Evolutionary conservation across 2,888 invertebrate species (phyloP), one percentile per base, ranked within the genome.

Genomic region (Lasioglossum villosulum): DNA sequence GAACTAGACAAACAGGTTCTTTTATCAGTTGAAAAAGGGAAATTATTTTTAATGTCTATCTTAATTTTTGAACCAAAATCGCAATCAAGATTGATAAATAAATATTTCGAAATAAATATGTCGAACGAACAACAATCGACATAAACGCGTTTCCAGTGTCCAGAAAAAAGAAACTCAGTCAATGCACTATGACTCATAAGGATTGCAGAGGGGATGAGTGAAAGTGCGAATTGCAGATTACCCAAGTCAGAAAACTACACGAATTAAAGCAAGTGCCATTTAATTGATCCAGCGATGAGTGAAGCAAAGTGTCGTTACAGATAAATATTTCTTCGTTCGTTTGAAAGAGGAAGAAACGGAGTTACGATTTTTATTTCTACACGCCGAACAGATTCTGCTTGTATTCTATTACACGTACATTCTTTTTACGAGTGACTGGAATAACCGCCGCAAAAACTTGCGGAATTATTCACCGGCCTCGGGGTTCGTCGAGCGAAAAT

Each of bases 401-500:
- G 63, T 63, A 2, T 30, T 75, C 70, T 63, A 37, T 68, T 68
- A 70, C 70, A n/a, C 70, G 70, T 70, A 91, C 92, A 92, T 92
- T 89, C 90, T 78, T 93, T 93, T 93, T 93, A 94, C 92, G 93
- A 93, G 92, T 90, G 89, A 89, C 83, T 88, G 80, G 88, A 91
- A 90, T 90, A 92, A 92, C 91, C 92, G 90, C 83, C 80, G 86
- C 88, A 89, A 88, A 84, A 87, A 86, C 86, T 85, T 89, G 78
- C 83, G 37, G 78, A 74, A 83, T 90, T 88, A 83, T 84, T 84
- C 82, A 63, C 75, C 76, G 70, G 78, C 74, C 34, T 66, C 72
- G 68, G 30, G 37, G 34, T 14, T 39, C n/a, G 68, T 30, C 73
- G 59, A 48, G 71, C 70, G 74, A 78, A 86, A 75, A 86, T 86